These are phyloP conservation scores for Odontophorus gujanensis DNA, from an alignment of 2,113 vertebrate genomes.

Conservation along the genomic window DNA sequence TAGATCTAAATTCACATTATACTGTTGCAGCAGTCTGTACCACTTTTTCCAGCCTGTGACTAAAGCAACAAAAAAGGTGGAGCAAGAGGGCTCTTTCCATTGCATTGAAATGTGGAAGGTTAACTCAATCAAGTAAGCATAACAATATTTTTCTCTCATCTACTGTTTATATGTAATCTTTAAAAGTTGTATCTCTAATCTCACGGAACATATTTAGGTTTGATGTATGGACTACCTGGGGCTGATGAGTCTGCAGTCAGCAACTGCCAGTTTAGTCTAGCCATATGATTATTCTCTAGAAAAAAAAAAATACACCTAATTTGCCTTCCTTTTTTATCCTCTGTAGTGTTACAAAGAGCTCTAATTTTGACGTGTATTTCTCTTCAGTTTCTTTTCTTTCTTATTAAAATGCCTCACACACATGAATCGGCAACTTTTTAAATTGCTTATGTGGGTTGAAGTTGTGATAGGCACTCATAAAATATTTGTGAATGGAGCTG, in stretches of 20 bases:
- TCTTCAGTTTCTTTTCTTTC: background rate
- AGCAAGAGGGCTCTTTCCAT: accelerated
- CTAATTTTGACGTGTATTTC: background rate
- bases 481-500: background rate
- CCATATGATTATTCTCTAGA: background rate
- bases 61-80: background rate
- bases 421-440: background rate
- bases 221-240: background rate
- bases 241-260: background rate
- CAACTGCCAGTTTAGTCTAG: background rate
- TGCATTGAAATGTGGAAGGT: background rate
- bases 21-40: background rate
- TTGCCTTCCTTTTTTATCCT: background rate
- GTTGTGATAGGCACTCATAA: background rate
- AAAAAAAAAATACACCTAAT: background rate
- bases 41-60: background rate
- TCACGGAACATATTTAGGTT: background rate
- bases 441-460: background rate
- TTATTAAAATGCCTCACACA: background rate
- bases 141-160: background rate
- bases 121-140: background rate
- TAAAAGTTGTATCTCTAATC: background rate
- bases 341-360: background rate
- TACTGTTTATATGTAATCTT: background rate
- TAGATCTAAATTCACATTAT: background rate